Base-by-base conservation (phyloP, 2,888 invertebrate species). In the Syritta pipiens region DNA sequence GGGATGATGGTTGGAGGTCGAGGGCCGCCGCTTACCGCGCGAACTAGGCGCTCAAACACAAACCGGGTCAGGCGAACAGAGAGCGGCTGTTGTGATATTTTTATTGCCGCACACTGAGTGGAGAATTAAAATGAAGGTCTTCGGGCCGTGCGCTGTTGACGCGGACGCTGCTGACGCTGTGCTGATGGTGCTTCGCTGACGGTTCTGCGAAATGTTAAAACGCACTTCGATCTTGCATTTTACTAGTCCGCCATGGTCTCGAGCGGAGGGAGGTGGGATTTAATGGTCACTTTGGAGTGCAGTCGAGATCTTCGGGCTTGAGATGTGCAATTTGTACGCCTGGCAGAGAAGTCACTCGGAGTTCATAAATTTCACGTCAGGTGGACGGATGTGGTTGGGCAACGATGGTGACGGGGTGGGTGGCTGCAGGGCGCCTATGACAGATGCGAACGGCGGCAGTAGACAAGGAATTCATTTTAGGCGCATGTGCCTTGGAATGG, bases 121-220 rank as follows among this genome's bases (percentile, higher is more conserved):
- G n/a, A n/a, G 55, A 55, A 55, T 62, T 75, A 46, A 57, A 75
- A 62, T 60, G 75, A 75, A 75, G 75, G 75, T 68, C 75, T 75
- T 53, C n/a, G 35, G 49, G 57, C 55, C 46, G 68, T 40, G 20
- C 14, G 14, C 9, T 7, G 22, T 24, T 24, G 28, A 53, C 24
- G 30, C 51, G n/a, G n/a, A n/a, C n/a, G n/a, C n/a, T n/a, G n/a
- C n/a, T n/a, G n/a, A n/a, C n/a, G n/a, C n/a, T n/a, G n/a, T n/a
- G n/a, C n/a, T n/a, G n/a, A n/a, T n/a, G n/a, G n/a, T n/a, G n/a
- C n/a, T n/a, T n/a, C n/a, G n/a, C n/a, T n/a, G n/a, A n/a, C n/a
- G n/a, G n/a, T n/a, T n/a, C n/a, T n/a, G n/a, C n/a, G n/a, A n/a
- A n/a, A n/a, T n/a, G n/a, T n/a, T n/a, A 35, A 46, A 71, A 53